phyloP scores from a whole-genome alignment of 2,888 invertebrate species.

The Hydroisotoma schaefferi region DNA sequence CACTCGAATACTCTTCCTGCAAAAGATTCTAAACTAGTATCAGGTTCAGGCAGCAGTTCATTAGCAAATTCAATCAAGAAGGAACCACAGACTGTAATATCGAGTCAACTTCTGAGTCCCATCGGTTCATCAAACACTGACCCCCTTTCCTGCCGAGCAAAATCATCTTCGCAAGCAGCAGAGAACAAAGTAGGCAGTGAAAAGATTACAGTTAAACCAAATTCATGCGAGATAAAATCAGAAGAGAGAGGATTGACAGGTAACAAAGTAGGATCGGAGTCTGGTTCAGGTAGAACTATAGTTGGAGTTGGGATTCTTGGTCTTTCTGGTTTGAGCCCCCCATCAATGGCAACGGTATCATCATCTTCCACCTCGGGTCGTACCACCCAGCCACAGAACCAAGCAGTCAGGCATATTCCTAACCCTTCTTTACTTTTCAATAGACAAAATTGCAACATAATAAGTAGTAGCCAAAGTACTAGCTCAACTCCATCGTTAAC shows the following conservation, averaged over 20 bases:
- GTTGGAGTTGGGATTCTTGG: not conserved
- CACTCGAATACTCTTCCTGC: constrained; percentile 14
- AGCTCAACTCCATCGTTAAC: not conserved
- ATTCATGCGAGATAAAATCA: constrained; percentile 12
- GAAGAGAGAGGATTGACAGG: constrained; percentile 5
- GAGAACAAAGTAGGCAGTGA: not conserved
- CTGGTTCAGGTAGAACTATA: not conserved
- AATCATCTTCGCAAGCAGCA: not conserved
- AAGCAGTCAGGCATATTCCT: constrained; percentile 62
- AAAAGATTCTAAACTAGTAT: not conserved
- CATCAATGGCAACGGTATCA: too few species aligned
- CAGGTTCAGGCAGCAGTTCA: not conserved
- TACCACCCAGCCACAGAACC: constrained; percentile 55
- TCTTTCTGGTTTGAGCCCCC: not conserved
- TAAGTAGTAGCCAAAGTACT: not conserved
- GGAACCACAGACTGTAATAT: not conserved
- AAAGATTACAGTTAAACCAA: not conserved
- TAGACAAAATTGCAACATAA: constrained; percentile 53
- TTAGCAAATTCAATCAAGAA: constrained; percentile 4
- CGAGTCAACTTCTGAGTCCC: not conserved
- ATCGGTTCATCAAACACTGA: constrained; percentile 1
- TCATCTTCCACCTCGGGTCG: constrained; percentile 2
- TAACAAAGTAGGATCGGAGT: too few species aligned
- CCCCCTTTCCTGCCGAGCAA: not conserved
- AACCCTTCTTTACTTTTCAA: constrained; percentile 62